Base-by-base conservation (phyloP, 2,113 vertebrate species). In the Prunella himalayana region DNA sequence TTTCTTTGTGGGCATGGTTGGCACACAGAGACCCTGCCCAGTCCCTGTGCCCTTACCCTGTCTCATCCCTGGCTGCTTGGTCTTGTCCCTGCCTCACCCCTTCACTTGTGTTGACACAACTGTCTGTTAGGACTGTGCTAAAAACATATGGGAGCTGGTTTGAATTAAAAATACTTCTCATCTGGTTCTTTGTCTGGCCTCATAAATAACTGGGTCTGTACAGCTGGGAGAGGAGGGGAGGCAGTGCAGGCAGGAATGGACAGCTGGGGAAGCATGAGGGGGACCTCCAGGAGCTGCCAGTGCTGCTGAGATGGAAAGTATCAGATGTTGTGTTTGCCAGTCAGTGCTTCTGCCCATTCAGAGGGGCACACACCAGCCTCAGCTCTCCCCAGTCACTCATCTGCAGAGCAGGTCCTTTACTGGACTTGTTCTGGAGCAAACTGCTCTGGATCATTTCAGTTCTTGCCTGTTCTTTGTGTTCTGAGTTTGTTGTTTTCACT, bases 61-160 rank as follows among this genome's bases (percentile, higher is more conserved):
- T 24, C 78, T 68, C 49, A 37, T 76, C 57, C 68, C 57, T 54
- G 51, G 13, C 63, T 88, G 45, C 59, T 82, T 44, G 31, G 64
- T 90, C 68, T 65, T 93, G 92, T 94, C 94, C 95, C 84, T 44
- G 45, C 10, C 1, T 95, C 78, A 95, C 92, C 92, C 53, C 44
- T 79, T 90, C 73, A 28, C 87, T 94, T 51, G 72, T 66, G 57
- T 89, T 79, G 87, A 91, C 77, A 87, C 84, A 96, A 87, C 31
- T 82, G 61, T 66, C 61, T 92, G 81, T 60, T 71, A 60, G 41
- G 59, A 44, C 39, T 86, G 3, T 63, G 83, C 77, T 84, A 60
- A 82, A 92, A 91, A 71, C 90, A 95, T 88, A 77, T 83, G 88
- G 65, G 95, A 77, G 22, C 82, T 93, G 96, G 82, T 92, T 95